Percentiles rank a stretch among this genome's conserved stretches.
Conservation (phyloP, 1,140 invertebrate genomes). For the Ceratoteleas bidentatus region DNA sequence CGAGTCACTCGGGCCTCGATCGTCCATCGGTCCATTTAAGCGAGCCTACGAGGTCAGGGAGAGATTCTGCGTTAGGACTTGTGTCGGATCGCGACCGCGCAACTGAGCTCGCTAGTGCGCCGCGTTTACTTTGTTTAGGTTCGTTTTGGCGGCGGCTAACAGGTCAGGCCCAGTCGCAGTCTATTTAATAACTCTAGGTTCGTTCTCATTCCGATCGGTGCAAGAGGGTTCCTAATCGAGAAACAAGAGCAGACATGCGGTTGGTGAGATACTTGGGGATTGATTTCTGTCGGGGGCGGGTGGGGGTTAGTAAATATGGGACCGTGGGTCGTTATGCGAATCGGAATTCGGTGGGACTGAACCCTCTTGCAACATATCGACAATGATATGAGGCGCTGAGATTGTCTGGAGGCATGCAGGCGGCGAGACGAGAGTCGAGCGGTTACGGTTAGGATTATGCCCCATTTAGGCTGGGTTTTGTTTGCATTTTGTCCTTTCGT, state of each 20-base stretch:
- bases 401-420: conserved; percentile 20
- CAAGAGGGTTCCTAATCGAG: conserved; percentile 56
- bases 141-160: conserved; percentile 18
- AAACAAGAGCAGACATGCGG: conserved; percentile 36
- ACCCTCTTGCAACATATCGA: conserved; percentile 65
- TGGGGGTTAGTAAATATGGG: conserved; percentile 23
- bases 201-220: conserved; percentile 45
- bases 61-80: conserved; percentile 65
- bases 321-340: conserved; percentile 18
- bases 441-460: no score
- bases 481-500: no score
- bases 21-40: conserved; percentile 75
- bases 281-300: no score
- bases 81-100: no score
- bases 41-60: conserved; percentile 78
- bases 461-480: no score
- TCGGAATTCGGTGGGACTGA: conserved; percentile 32
- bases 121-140: no score
- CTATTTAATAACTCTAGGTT: conserved; percentile 42
- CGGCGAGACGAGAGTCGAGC: conserved; percentile 19
- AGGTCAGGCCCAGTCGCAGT: conserved; percentile 43
- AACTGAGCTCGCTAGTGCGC: no score
- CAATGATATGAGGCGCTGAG: conserved; percentile 23
- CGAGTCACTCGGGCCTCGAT: conserved; percentile 68
- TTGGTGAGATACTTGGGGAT: no score